Percentiles rank a stretch among this genome's conserved stretches.
Conservation (phyloP, 2,113 vertebrate genomes). For the Caloenas nicobarica region DNA sequence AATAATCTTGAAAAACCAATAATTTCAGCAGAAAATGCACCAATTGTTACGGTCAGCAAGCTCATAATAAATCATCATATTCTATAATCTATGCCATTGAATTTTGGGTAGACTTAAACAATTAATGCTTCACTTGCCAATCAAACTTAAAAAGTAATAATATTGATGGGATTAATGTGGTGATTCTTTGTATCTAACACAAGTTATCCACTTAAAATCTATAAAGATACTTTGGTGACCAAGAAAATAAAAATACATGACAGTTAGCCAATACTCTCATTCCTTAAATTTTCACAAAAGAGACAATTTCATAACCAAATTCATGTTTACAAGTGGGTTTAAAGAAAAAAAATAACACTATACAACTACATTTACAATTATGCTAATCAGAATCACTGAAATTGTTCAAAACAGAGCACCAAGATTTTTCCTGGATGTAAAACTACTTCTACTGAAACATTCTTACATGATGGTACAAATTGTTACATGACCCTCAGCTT, state of each 20-base stretch:
- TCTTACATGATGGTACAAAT: not conserved
- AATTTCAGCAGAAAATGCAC: conserved; percentile 17
- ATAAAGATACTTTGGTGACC: not conserved
- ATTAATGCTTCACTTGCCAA: not conserved
- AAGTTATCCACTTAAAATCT: not conserved
- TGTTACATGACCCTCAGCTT: fast-evolving
- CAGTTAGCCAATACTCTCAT: not conserved
- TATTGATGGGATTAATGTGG: not conserved
- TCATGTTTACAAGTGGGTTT: not conserved
- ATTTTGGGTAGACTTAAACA: not conserved
- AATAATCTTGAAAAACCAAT: conserved; percentile 42
- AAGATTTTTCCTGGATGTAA: not conserved
- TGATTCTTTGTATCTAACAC: not conserved
- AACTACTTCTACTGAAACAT: not conserved
- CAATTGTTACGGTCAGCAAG: conserved; percentile 30
- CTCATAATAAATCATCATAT: not conserved
- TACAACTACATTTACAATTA: not conserved
- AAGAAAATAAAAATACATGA: not conserved
- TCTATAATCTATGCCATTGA: not conserved
- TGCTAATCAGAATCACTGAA: not conserved
- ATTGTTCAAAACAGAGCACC: not conserved
- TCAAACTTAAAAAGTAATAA: not conserved
- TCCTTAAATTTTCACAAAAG: not conserved
- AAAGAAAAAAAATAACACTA: not conserved
- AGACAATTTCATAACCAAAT: not conserved